Conservation (phyloP, 1,140 invertebrate genomes). For the Caerostris extrusa region DNA sequence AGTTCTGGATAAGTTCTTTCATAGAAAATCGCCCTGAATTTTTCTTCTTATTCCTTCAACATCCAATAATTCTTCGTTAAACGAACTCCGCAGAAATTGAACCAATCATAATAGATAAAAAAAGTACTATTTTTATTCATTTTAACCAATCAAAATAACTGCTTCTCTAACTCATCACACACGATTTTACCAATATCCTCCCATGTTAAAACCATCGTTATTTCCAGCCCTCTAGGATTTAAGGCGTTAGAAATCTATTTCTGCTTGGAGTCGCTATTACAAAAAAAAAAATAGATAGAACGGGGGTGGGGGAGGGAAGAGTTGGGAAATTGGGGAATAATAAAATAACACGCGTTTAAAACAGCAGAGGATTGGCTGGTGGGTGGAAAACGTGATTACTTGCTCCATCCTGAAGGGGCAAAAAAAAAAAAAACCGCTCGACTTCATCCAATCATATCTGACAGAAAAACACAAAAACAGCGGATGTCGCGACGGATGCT, state of each 20-base stretch:
- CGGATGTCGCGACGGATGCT: slow-evolving; percentile 25
- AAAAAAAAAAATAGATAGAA: too few species aligned
- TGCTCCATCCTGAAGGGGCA: neutral
- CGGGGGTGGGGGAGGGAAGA: too few species aligned
- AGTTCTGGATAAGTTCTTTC: too few species aligned
- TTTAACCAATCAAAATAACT: slow-evolving; percentile 20
- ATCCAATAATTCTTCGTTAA: too few species aligned
- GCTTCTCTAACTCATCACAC: neutral
- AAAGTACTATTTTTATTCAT: neutral
- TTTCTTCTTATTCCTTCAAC: too few species aligned
- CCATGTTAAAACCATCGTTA: slow-evolving; percentile 6
- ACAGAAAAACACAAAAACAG: slow-evolving; percentile 58
- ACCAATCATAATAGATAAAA: too few species aligned
- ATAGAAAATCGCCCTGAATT: too few species aligned
- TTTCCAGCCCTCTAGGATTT: slow-evolving; percentile 7
- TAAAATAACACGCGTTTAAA: too few species aligned
- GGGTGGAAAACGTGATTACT: too few species aligned
- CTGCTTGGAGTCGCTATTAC: neutral
- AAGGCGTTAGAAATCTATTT: slow-evolving; percentile 22
- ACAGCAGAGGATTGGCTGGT: too few species aligned
- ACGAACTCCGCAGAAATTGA: too few species aligned
- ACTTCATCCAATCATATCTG: slow-evolving; percentile 70
- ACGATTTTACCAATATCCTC: neutral
- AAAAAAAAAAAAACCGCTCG: slow-evolving; percentile 4
- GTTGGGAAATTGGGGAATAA: too few species aligned